phyloP scores from a whole-genome alignment of 2,113 vertebrate species.

The Falco punctatus region DNA sequence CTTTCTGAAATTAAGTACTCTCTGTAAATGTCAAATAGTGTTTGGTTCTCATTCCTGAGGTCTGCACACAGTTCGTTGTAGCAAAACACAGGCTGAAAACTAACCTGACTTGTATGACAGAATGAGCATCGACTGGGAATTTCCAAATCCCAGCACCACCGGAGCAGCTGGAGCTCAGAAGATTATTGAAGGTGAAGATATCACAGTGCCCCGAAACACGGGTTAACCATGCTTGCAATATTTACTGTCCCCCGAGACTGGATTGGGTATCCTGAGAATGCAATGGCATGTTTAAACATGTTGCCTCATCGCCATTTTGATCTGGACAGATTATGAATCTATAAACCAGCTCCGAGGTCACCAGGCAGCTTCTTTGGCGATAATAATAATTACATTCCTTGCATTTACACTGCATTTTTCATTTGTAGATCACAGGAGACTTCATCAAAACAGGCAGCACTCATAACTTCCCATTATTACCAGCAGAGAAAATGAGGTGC shows the following conservation, averaged over 20 bases:
- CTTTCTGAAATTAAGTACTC: slow-evolving; percentile 20
- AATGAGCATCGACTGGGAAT: neutral
- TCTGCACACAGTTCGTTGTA: neutral
- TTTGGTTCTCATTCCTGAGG: neutral
- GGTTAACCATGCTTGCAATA: neutral
- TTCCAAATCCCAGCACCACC: neutral
- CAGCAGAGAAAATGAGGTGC: neutral
- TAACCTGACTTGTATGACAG: neutral
- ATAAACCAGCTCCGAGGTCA: slow-evolving; percentile 29
- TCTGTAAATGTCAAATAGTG: neutral
- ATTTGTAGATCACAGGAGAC: slow-evolving; percentile 15
- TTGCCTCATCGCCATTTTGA: neutral
- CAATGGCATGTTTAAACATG: neutral
- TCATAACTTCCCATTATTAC: slow-evolving; percentile 12
- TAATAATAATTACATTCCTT: slow-evolving; percentile 53
- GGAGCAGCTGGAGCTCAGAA: neutral
- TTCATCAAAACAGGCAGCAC: slow-evolving; percentile 41
- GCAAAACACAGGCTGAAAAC: neutral
- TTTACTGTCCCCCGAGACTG: neutral
- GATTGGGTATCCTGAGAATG: neutral
- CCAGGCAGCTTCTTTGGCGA: neutral
- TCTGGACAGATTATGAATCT: slow-evolving; percentile 29
- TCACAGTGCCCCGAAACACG: neutral
- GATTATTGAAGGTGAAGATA: neutral
- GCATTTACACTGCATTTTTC: slow-evolving; percentile 26